phyloP scores from a whole-genome alignment of 2,113 vertebrate genomes.

The Cryptotis parvus region DNA sequence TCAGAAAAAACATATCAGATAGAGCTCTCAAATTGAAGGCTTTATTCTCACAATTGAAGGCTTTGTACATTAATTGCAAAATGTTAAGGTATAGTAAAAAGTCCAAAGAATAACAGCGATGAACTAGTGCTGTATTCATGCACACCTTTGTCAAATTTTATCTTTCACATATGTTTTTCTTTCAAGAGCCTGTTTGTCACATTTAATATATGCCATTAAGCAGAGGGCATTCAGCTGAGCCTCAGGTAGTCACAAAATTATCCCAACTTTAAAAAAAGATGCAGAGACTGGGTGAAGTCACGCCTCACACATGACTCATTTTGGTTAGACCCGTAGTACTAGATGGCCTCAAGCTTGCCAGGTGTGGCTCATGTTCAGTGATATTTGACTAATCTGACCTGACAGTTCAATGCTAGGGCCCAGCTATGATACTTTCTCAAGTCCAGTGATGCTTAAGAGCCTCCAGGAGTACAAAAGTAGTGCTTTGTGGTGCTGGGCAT shows the following conservation, averaged over 20 bases:
- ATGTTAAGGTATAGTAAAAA: constrained; percentile 20
- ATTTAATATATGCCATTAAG: not conserved
- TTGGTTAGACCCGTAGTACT: too few species aligned
- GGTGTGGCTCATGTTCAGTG: too few species aligned
- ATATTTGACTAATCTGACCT: too few species aligned
- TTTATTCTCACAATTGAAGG: constrained; percentile 12
- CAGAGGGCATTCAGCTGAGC: not conserved
- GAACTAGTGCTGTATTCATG: not conserved
- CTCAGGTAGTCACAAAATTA: not conserved
- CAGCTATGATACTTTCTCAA: too few species aligned
- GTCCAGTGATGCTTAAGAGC: too few species aligned
- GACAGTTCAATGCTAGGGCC: too few species aligned
- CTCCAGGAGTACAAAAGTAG: too few species aligned
- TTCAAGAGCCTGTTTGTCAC: not conserved
- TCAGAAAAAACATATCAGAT: not conserved
- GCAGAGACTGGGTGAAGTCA: too few species aligned
- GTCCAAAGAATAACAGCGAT: not conserved
- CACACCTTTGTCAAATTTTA: constrained; percentile 4
- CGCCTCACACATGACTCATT: too few species aligned
- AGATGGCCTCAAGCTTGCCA: too few species aligned
- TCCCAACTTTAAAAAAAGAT: not conserved
- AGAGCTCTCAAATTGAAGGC: too few species aligned
- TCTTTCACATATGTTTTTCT: not conserved
- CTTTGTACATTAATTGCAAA: constrained; percentile 9
- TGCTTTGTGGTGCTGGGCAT: too few species aligned